phyloP scores from a whole-genome alignment of 2,888 invertebrate species.

The Agrochola lota region DNA sequence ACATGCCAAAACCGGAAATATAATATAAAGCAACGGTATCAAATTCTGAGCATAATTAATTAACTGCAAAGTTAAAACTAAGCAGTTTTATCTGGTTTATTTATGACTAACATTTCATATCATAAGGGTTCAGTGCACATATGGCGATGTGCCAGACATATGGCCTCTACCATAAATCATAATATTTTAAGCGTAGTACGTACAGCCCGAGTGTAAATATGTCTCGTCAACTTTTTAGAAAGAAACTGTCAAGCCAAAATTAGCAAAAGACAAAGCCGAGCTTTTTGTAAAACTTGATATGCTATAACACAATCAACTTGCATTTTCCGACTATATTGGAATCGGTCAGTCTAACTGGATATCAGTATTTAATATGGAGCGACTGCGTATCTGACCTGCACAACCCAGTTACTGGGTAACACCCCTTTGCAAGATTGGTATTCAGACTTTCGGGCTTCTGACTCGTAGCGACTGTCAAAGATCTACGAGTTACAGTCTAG shows the following conservation, averaged over 20 bases:
- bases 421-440: too few relatives aligned
- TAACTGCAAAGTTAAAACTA: slow-evolving; percentile 23
- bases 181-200: slow-evolving; percentile 8
- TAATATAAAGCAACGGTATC: neutral
- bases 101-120: slow-evolving; percentile 12
- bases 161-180: slow-evolving; percentile 14
- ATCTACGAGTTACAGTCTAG: too few relatives aligned
- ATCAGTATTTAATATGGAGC: too few relatives aligned
- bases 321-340: too few relatives aligned
- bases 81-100: slow-evolving; percentile 35
- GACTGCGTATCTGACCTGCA: too few relatives aligned
- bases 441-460: too few relatives aligned
- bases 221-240: neutral
- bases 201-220: neutral
- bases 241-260: neutral
- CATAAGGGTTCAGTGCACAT: slow-evolving; percentile 6
- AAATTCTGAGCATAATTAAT: slow-evolving; percentile 8
- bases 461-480: too few relatives aligned
- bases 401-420: too few relatives aligned
- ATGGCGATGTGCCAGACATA: slow-evolving; percentile 34
- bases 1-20: neutral
- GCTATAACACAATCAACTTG: neutral
- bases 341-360: too few relatives aligned
- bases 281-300: neutral
- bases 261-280: neutral